Evolutionary conservation across 2,888 invertebrate species (phyloP).

Genomic region (Tenthredo livida): DNA sequence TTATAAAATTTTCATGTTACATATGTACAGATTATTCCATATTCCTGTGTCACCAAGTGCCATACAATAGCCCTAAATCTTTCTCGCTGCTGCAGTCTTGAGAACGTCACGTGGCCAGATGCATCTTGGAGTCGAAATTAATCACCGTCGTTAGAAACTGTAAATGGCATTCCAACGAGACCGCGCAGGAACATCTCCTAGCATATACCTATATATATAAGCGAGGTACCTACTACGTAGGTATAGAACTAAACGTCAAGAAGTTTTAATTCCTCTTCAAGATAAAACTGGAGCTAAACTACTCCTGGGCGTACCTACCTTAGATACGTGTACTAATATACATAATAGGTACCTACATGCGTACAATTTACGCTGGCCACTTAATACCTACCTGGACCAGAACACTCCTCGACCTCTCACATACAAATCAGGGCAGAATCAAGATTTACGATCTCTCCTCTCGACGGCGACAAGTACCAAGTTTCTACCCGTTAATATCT

Average conservation of each 20-base stretch:
- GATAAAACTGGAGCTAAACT: slow-evolving; percentile 25
- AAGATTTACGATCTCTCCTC: slow-evolving; percentile 53
- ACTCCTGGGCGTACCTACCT: neutral
- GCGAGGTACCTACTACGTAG: neutral
- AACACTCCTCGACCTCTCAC: slow-evolving; percentile 32
- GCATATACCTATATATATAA: neutral
- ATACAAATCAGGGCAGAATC: slow-evolving; percentile 48
- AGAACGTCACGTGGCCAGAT: neutral
- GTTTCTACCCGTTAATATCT: slow-evolving; percentile 35
- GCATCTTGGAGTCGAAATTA: slow-evolving; percentile 6
- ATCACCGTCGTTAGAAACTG: slow-evolving; percentile 38
- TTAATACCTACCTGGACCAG: neutral
- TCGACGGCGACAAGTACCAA: slow-evolving; percentile 20
- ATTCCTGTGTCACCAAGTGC: neutral
- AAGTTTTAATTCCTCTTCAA: slow-evolving; percentile 5
- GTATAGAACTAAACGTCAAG: neutral
- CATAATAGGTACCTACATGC: slow-evolving; percentile 27
- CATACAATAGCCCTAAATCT: too few species aligned
- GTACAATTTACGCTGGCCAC: neutral
- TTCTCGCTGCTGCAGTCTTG: neutral
- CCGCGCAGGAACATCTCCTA: neutral
- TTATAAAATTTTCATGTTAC: neutral
- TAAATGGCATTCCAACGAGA: slow-evolving; percentile 33
- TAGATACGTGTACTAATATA: neutral
- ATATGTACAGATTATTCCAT: neutral